A percentile compares a stretch with the other conserved stretches of the same genome.
Conservation (phyloP, 1,140 invertebrate species). For the Papilio polyxenes region DNA sequence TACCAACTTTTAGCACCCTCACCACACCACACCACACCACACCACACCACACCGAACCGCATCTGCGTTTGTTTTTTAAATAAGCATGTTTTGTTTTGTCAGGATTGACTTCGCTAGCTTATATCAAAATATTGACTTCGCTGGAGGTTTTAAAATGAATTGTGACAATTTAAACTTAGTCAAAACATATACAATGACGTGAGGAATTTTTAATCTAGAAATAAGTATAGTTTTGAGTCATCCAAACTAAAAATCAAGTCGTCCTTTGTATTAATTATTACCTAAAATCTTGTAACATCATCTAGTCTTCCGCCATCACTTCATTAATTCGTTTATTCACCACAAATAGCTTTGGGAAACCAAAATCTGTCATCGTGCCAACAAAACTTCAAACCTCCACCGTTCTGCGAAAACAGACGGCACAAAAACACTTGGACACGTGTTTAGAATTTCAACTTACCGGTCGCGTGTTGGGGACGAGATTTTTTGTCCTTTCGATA, state of each 20-base stretch:
- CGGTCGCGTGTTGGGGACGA: slow-evolving; percentile 22
- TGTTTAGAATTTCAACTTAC: slow-evolving; percentile 34
- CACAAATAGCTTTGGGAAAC: slow-evolving; percentile 32
- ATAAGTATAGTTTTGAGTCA: background rate
- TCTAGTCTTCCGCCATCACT: slow-evolving; percentile 13
- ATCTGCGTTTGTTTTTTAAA: slow-evolving; percentile 67
- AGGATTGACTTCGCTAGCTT: slow-evolving; percentile 55
- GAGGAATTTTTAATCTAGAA: background rate
- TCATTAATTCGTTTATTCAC: slow-evolving; percentile 33
- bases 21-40: background rate
- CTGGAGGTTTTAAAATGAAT: background rate
- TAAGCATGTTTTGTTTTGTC: slow-evolving; percentile 65
- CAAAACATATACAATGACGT: background rate
- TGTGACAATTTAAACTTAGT: background rate
- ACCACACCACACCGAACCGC: slow-evolving; percentile 49
- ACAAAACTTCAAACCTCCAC: slow-evolving; percentile 35
- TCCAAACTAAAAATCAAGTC: background rate
- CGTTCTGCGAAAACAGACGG: slow-evolving; percentile 34
- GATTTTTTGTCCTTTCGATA: slow-evolving; percentile 25
- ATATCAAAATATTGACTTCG: slow-evolving; percentile 64
- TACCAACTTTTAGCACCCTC: slow-evolving; percentile 67
- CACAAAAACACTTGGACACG: slow-evolving; percentile 37
- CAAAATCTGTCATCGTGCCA: slow-evolving; percentile 34
- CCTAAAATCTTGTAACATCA: background rate
- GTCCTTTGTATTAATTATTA: background rate